These are phyloP conservation scores for Lymantria monacha DNA, from an alignment of 2,888 invertebrate species.

Conservation along the genomic window DNA sequence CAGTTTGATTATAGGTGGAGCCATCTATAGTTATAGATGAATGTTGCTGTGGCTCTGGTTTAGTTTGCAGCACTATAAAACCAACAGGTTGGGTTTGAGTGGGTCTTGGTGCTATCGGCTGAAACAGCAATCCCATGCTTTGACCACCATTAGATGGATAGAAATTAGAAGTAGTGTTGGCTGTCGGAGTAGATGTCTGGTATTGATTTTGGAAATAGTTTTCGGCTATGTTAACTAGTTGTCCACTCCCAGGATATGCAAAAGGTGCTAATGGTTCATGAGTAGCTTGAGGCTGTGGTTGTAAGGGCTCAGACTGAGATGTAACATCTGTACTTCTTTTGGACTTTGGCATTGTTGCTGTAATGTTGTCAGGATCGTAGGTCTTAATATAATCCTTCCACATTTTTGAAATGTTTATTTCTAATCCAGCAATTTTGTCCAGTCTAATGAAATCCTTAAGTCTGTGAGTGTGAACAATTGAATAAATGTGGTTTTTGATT, in stretches of 20 bases:
- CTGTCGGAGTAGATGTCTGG: constrained; percentile 60
- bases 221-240: constrained; percentile 74
- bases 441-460: constrained; percentile 78
- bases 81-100: constrained; percentile 55
- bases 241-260: constrained; percentile 72
- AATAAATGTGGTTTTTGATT: constrained; percentile 80
- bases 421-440: constrained; percentile 79
- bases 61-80: constrained; percentile 71
- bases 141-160: constrained; percentile 71
- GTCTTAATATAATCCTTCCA: constrained; percentile 82
- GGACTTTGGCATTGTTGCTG: constrained; percentile 74
- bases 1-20: constrained; percentile 43
- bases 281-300: constrained; percentile 40
- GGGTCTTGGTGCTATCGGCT: constrained; percentile 59
- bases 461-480: constrained; percentile 77
- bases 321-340: constrained; percentile 62
- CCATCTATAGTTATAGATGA: constrained; percentile 55
- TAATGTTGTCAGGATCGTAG: constrained; percentile 78
- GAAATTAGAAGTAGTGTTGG: constrained; percentile 64
- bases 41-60: constrained; percentile 63
- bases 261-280: constrained; percentile 64
- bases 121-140: constrained; percentile 72
- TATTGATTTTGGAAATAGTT: constrained; percentile 79
- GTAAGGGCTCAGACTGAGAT: constrained; percentile 43
- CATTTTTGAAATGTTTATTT: constrained; percentile 82